Evolutionary conservation across 2,797 vertebrate genomes (phyloP).

Genomic region (Hemitrygon akajei): DNA sequence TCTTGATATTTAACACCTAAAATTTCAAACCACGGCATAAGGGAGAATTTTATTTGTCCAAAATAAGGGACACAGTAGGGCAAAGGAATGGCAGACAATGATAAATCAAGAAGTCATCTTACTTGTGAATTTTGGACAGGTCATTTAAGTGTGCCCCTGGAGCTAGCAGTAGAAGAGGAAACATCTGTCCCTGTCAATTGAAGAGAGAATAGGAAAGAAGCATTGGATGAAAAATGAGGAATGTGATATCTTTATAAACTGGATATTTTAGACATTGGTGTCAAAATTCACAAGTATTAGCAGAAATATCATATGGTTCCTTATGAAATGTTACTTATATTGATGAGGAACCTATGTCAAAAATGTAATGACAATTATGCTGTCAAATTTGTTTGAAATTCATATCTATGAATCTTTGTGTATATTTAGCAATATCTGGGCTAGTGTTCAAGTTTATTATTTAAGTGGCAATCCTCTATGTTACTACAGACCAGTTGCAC

Average conservation of each 20-base stretch:
- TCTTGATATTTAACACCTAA: background rate
- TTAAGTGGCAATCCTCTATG: background rate
- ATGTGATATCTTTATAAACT: background rate
- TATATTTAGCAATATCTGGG: background rate
- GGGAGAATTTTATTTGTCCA: background rate
- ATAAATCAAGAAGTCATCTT: background rate
- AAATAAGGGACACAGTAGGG: background rate
- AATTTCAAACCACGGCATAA: background rate
- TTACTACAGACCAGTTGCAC: background rate
- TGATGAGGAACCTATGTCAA: background rate
- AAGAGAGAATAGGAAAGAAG: background rate
- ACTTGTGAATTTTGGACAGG: background rate
- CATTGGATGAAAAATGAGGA: background rate
- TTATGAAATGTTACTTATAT: background rate
- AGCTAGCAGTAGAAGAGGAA: background rate
- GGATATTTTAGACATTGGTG: background rate
- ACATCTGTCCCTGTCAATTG: background rate
- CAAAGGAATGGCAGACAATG: too few relatives aligned
- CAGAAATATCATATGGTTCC: background rate
- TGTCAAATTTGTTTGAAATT: background rate
- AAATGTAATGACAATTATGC: background rate
- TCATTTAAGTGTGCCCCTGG: background rate
- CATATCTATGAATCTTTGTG: background rate
- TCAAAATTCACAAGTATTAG: background rate
- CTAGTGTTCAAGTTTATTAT: background rate